Evolutionary conservation across 2,797 vertebrate species (phyloP).

Genomic region (Girardinus metallicus): DNA sequence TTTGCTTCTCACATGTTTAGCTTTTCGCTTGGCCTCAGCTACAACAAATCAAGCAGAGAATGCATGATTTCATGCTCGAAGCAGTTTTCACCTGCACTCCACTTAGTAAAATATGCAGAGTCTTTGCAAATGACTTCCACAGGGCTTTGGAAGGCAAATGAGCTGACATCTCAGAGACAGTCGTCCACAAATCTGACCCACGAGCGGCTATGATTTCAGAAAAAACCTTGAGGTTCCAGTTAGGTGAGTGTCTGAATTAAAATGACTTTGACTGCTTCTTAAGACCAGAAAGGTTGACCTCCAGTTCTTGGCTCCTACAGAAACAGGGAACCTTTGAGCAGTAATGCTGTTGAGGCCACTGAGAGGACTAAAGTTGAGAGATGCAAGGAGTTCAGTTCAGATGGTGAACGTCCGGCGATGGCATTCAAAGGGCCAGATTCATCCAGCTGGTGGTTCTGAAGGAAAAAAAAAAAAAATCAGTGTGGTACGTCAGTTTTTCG

Average conservation of each 20-base stretch:
- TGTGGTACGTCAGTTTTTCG: neutral
- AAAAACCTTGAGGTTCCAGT: slow-evolving; percentile 31
- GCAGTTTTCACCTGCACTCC: slow-evolving; percentile 29
- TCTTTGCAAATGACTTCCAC: slow-evolving; percentile 37
- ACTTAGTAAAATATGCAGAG: slow-evolving; percentile 36
- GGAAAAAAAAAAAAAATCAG: slow-evolving; percentile 18
- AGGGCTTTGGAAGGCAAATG: slow-evolving; percentile 38
- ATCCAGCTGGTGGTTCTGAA: slow-evolving; percentile 75
- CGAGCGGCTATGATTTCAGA: slow-evolving; percentile 22
- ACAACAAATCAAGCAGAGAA: slow-evolving; percentile 3
- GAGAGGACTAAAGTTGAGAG: slow-evolving; percentile 47
- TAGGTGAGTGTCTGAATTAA: slow-evolving; percentile 39
- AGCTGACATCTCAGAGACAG: slow-evolving; percentile 32
- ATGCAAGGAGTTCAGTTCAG: slow-evolving; percentile 19
- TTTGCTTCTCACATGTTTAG: slow-evolving; percentile 25
- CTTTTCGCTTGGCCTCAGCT: slow-evolving; percentile 23
- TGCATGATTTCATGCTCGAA: slow-evolving; percentile 18
- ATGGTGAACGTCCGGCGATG: slow-evolving; percentile 68
- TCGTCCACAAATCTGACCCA: slow-evolving; percentile 35
- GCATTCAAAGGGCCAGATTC: slow-evolving; percentile 73
- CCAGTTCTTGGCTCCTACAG: slow-evolving; percentile 41
- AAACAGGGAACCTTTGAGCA: slow-evolving; percentile 20
- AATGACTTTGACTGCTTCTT: slow-evolving; percentile 35
- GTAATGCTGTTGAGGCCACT: slow-evolving; percentile 33
- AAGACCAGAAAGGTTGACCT: slow-evolving; percentile 11